These are phyloP conservation scores for Odontesthes bonariensis DNA, from an alignment of 2,113 vertebrate species.

Conservation along the genomic window DNA sequence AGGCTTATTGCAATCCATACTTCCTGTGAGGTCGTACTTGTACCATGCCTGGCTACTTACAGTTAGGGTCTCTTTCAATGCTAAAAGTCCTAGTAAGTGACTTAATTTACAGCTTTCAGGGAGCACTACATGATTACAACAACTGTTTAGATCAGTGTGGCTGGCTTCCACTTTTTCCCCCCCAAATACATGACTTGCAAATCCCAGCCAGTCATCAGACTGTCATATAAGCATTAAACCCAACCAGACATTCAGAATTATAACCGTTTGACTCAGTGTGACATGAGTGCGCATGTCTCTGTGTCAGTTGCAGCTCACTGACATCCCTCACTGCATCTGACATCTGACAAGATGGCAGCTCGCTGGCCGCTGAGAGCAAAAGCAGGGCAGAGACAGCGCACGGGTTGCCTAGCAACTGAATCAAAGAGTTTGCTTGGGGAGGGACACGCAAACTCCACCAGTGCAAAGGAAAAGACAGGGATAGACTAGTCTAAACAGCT, in stretches of 20 bases:
- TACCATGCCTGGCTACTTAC: too few species aligned
- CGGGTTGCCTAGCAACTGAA: conserved; percentile 82
- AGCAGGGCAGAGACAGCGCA: conserved; percentile 32
- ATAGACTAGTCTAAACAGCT: conserved; percentile 1
- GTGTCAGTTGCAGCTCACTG: conserved; percentile 37
- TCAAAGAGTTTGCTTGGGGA: conserved; percentile 49
- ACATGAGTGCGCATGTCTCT: background rate
- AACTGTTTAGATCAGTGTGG: background rate
- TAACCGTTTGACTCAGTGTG: background rate
- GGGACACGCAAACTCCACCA: conserved; percentile 14
- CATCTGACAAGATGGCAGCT: conserved; percentile 19
- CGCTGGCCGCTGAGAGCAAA: conserved; percentile 45
- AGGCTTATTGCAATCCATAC: too few species aligned
- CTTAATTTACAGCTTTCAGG: too few species aligned
- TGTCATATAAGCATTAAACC: background rate
- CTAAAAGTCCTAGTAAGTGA: too few species aligned
- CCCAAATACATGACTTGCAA: background rate
- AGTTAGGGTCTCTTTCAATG: too few species aligned
- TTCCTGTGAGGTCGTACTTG: too few species aligned
- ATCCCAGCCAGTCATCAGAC: background rate
- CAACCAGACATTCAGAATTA: background rate
- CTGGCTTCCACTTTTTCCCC: background rate
- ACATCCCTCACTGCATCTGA: conserved; percentile 41
- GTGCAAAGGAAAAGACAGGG: conserved; percentile 15
- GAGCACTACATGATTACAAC: background rate